Conservation (phyloP, 2,797 vertebrate species). For the Kryptolebias ocellatus region DNA sequence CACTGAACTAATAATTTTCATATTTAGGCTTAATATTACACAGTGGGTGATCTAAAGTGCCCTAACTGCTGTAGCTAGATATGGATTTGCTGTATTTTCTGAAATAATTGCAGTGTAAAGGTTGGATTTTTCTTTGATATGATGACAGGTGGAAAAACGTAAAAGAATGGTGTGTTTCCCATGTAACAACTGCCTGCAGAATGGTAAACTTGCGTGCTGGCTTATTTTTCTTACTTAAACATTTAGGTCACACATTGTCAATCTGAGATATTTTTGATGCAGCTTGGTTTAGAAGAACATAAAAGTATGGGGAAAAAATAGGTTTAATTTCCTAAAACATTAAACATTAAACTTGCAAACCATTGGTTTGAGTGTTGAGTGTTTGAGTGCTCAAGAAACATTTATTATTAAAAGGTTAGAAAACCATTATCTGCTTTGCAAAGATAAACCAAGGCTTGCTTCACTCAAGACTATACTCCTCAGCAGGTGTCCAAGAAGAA, state of each 20-base stretch:
- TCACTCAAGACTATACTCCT: too few relatives aligned
- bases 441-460: too few relatives aligned
- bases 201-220: background rate
- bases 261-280: background rate
- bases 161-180: background rate
- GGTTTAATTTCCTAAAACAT: background rate
- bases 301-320: background rate
- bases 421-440: too few relatives aligned
- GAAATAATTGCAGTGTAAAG: slow-evolving; percentile 10
- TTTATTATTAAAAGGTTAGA: background rate
- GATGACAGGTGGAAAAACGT: slow-evolving; percentile 1
- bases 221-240: slow-evolving; percentile 5
- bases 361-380: background rate
- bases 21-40: slow-evolving; percentile 8
- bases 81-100: slow-evolving; percentile 22
- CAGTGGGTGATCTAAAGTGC: slow-evolving; percentile 3
- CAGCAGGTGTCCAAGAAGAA: too few relatives aligned
- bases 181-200: background rate
- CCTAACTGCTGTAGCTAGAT: slow-evolving; percentile 9
- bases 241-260: slow-evolving; percentile 10
- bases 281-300: background rate
- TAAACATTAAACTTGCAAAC: background rate
- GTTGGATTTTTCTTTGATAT: background rate
- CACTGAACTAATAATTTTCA: slow-evolving; percentile 23
- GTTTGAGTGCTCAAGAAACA: background rate